Evolutionary conservation across 2,113 vertebrate species (phyloP).

Genomic region (Collichthys lucidus): DNA sequence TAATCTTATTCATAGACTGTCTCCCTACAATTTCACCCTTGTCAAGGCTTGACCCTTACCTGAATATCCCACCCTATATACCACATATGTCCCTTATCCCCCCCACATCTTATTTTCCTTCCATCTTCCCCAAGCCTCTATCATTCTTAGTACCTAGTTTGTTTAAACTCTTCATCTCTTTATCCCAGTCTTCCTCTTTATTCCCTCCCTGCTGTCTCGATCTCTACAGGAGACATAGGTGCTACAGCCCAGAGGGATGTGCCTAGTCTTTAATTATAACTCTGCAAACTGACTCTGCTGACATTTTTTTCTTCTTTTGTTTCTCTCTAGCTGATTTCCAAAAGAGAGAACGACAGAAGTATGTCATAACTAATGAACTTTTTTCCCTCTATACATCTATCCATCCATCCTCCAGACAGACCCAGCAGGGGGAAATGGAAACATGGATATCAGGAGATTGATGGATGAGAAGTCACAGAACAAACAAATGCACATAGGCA

Average conservation of each 20-base stretch:
- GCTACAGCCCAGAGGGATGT: slow-evolving; percentile 46
- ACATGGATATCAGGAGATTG: slow-evolving; percentile 29
- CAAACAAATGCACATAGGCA: slow-evolving; percentile 42
- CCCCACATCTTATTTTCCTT: slow-evolving; percentile 10
- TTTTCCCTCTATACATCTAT: slow-evolving; percentile 15
- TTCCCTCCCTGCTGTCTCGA: slow-evolving; percentile 41
- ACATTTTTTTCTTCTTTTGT: slow-evolving; percentile 34
- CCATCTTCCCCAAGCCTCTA: slow-evolving; percentile 9
- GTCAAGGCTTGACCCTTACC: slow-evolving; percentile 11
- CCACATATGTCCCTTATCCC: background rate
- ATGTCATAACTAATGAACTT: slow-evolving; percentile 54
- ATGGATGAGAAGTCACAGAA: slow-evolving; percentile 42
- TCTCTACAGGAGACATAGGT: slow-evolving; percentile 44
- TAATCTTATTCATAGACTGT: slow-evolving; percentile 43
- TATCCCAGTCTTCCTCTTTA: slow-evolving; percentile 25
- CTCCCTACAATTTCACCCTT: slow-evolving; percentile 6
- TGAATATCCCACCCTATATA: background rate
- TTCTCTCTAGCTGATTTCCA: slow-evolving; percentile 14
- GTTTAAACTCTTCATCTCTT: slow-evolving; percentile 33
- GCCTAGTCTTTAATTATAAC: slow-evolving; percentile 63
- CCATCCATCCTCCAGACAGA: slow-evolving; percentile 38
- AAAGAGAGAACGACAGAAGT: slow-evolving; percentile 34
- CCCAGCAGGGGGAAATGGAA: slow-evolving; percentile 36
- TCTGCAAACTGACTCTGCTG: slow-evolving; percentile 48
- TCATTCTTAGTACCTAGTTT: slow-evolving; percentile 29